A percentile compares a stretch with the other conserved stretches of the same genome.
Conservation (phyloP, 2,797 vertebrate species). For the Pseudochirops corinnae region DNA sequence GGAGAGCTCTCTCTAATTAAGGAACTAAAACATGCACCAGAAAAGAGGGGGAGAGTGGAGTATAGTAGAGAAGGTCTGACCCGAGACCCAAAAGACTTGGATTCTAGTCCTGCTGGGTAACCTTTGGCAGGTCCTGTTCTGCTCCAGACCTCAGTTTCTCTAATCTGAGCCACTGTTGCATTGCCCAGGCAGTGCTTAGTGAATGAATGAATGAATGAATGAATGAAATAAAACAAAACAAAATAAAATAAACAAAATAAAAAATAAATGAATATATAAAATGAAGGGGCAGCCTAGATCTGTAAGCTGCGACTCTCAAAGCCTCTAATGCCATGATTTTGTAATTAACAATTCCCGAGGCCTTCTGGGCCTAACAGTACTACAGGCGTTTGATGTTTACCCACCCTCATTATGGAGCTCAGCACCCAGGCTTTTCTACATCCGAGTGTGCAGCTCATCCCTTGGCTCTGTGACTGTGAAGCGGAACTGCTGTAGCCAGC, state of each 20-base stretch:
- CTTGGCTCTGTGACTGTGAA: too few relatives aligned
- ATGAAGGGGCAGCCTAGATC: background rate
- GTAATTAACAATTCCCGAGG: background rate
- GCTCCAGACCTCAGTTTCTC: too few relatives aligned
- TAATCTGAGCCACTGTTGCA: background rate
- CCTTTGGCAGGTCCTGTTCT: background rate
- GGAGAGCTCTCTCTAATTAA: background rate
- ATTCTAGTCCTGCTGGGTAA: background rate
- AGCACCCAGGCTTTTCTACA: too few relatives aligned
- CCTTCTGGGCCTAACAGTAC: too few relatives aligned
- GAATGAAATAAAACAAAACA: too few relatives aligned
- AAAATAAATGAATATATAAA: background rate
- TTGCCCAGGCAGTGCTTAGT: background rate
- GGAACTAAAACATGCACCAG: background rate
- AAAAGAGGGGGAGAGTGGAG: too few relatives aligned
- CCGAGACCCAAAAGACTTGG: background rate
- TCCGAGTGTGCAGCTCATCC: too few relatives aligned
- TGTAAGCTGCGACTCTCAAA: background rate
- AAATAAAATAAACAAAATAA: too few relatives aligned
- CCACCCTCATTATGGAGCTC: too few relatives aligned
- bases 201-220: too few relatives aligned
- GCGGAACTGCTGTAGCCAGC: too few relatives aligned
- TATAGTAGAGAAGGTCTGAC: background rate
- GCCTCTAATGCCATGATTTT: background rate
- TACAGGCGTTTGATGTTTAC: too few relatives aligned